Base-by-base conservation (phyloP, 1,140 invertebrate species). In the Heliothis subflexa region DNA sequence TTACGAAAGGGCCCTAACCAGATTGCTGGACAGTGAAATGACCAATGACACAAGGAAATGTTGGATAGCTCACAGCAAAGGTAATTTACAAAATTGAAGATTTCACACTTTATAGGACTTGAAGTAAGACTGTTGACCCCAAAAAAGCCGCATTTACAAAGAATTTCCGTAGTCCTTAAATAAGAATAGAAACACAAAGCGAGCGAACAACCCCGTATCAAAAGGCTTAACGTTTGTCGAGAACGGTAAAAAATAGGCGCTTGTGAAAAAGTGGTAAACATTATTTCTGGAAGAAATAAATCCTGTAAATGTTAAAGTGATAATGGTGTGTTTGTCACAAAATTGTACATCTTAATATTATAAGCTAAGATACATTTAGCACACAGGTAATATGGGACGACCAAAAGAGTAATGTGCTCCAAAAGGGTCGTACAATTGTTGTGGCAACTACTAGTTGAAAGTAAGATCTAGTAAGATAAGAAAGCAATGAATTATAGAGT, bases 1-100 rank as follows among this genome's bases (percentile, higher is more conserved):
- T 83, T 83, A 86, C 59, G 73, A 79, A 78, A 79, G 77, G 82
- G 74, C 81, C 81, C 79, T 83, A 88, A 87, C 75, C 78, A 81
- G 82, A 89, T 89, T 88, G 86, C 80, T 70, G 79, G 59, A 75
- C 70, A 70, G 62, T 66, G 10, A 73, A 78, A 78, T 78, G 66
- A 49, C 54, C 54, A 40, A 57, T 13, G n/a, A 59, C 49, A n/a
- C 7, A 13, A 28, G 12, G 14, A 54, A 73, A 57, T 62, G 28
- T 33, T 57, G n/a, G 16, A 45, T 47, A n/a, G 4, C 28, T 33
- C 25, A 13, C 50, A 57, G 59, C 45, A 68, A 68, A 40, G 18
- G 40, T 68, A 49, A 33, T 33, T 33, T 33, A 33, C 3, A 33
- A 33, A 33, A 33, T 33, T 33, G 33, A 33, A 68, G 33, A 33